Evolutionary conservation across 2,888 invertebrate genomes (phyloP).

Genomic region (Aspidiotus destructor): DNA sequence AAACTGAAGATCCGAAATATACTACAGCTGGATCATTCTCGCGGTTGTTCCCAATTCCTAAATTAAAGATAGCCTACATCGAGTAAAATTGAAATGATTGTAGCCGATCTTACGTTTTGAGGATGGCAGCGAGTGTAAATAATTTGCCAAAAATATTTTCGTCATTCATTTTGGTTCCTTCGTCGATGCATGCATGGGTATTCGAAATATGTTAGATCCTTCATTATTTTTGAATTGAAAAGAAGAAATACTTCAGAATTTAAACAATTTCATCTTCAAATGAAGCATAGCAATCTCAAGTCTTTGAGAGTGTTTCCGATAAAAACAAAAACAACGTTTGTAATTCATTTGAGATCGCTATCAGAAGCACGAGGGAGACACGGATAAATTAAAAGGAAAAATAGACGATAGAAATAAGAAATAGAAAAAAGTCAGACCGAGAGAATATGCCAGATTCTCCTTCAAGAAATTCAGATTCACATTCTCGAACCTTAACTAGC

Average conservation of each 20-base stretch:
- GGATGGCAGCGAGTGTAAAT: no score
- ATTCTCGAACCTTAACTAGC: conserved; percentile 32
- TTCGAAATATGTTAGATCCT: conserved; percentile 4
- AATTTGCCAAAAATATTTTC: background rate
- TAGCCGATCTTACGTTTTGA: no score
- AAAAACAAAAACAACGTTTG: conserved; percentile 27
- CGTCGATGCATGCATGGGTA: background rate
- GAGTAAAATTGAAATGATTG: no score
- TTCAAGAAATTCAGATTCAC: conserved; percentile 31
- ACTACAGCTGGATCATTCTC: no score
- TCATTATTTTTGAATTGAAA: background rate
- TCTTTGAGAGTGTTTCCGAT: background rate
- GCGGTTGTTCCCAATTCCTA: no score
- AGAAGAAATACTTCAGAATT: background rate
- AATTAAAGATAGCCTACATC: no score
- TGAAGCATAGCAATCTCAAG: background rate
- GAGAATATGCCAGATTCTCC: conserved; percentile 32
- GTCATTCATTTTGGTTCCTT: background rate
- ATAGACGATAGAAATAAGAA: conserved; percentile 10
- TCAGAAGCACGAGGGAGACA: conserved; percentile 26
- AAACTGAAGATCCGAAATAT: no score
- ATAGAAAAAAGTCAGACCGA: conserved; percentile 25
- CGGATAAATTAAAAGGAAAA: background rate
- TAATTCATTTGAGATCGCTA: conserved; percentile 32
- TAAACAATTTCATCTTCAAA: conserved; percentile 1